These are phyloP conservation scores for Uloborus diversus DNA, from an alignment of 1,140 invertebrate genomes.

Conservation along the genomic window DNA sequence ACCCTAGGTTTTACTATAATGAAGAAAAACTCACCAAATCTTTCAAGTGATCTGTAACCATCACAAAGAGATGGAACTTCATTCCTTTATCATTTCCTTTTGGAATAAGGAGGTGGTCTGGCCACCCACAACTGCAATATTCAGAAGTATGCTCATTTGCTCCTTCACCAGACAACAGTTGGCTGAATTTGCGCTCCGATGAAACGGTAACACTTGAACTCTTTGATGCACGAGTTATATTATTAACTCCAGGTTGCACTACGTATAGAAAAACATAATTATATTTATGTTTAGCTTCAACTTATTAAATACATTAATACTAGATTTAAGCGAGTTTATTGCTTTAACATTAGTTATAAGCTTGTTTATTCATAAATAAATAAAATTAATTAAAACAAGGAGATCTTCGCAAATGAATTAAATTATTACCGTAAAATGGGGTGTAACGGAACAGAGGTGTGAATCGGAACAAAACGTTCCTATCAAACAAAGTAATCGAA, in stretches of 20 bases:
- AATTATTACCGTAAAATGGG: too few relatives aligned
- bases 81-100: constrained; percentile 74
- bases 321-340: neutral
- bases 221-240: constrained; percentile 11
- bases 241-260: constrained; percentile 59
- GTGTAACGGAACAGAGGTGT: too few relatives aligned
- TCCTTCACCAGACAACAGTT: constrained; percentile 64
- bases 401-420: too few relatives aligned
- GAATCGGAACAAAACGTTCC: too few relatives aligned
- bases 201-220: constrained; percentile 53
- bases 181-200: constrained; percentile 46
- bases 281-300: neutral
- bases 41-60: constrained; percentile 68
- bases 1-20: neutral
- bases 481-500: too few relatives aligned
- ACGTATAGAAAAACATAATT: constrained; percentile 28
- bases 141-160: constrained; percentile 60
- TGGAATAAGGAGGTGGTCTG: constrained; percentile 74
- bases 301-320: neutral
- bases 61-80: constrained; percentile 73
- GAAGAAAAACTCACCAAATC: constrained; percentile 56
- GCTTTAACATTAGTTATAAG: neutral
- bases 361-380: neutral
- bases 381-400: neutral
- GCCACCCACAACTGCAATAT: constrained; percentile 70